A percentile compares a stretch with the other conserved stretches of the same genome.
Evolutionary conservation across 2,888 invertebrate species (phyloP).

Genomic region (Habrosyne pyritoides): DNA sequence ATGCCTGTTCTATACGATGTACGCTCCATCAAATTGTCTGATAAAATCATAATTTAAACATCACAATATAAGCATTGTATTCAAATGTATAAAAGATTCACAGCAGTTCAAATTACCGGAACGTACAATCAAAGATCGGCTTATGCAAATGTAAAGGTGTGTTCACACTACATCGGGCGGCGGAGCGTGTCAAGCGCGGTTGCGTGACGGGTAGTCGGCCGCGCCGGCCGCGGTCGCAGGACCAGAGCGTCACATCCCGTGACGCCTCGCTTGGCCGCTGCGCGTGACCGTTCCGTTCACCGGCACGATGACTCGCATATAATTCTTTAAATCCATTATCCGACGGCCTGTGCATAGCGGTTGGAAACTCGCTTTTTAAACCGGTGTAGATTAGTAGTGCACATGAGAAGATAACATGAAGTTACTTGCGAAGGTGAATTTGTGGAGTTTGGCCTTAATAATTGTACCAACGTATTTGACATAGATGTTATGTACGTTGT

Average conservation of each 20-base stretch:
- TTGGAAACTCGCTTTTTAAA: conserved; percentile 71
- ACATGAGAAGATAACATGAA: neutral
- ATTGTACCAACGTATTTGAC: no score
- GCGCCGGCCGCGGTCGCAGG: conserved; percentile 21
- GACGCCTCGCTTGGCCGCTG: conserved; percentile 57
- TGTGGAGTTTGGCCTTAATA: neutral
- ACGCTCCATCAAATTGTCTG: neutral
- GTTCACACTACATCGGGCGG: conserved; percentile 61
- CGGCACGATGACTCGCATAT: conserved; percentile 71
- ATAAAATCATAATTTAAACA: neutral
- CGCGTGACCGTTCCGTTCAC: conserved; percentile 78
- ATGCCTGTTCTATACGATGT: no score
- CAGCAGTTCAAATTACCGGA: conserved; percentile 13
- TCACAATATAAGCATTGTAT: neutral
- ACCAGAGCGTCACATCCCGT: conserved; percentile 61
- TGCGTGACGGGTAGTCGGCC: conserved; percentile 43
- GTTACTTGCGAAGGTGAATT: conserved; percentile 11
- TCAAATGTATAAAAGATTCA: neutral
- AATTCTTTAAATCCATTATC: conserved; percentile 59
- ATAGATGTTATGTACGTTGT: no score
- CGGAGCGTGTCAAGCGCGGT: conserved; percentile 51
- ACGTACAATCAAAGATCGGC: conserved; percentile 35
- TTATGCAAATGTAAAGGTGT: conserved; percentile 70
- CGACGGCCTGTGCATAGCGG: conserved; percentile 53
- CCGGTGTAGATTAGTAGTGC: conserved; percentile 44